A percentile compares a stretch with the other conserved stretches of the same genome.
phyloP scores from a whole-genome alignment of 2,888 invertebrate genomes.

The Byasa hedistus region DNA sequence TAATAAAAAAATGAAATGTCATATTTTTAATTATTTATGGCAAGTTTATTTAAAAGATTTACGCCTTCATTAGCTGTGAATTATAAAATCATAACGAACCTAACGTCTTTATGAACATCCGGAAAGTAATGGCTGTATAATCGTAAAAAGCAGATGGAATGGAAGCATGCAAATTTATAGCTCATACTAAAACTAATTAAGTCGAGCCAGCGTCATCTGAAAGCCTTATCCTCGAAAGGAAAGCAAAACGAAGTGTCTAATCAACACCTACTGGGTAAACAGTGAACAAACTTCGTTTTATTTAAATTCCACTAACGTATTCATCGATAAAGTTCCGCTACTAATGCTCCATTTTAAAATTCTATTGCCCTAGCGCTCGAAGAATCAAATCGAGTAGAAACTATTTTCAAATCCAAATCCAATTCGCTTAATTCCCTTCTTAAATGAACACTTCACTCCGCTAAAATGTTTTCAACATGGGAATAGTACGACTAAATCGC shows the following conservation, averaged over 20 bases:
- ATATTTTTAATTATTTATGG: background rate
- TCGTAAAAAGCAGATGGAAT: slow-evolving; percentile 7
- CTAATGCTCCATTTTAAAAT: slow-evolving; percentile 31
- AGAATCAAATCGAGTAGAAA: slow-evolving; percentile 22
- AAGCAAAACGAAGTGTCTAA: slow-evolving; percentile 12
- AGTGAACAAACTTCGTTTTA: slow-evolving; percentile 22
- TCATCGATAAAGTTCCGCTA: slow-evolving; percentile 27
- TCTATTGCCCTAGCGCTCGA: slow-evolving; percentile 21
- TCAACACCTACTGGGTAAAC: slow-evolving; percentile 7
- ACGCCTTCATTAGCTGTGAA: background rate
- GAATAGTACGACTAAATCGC: too few species aligned
- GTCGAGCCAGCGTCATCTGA: background rate
- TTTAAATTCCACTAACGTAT: slow-evolving; percentile 29
- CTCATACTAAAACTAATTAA: slow-evolving; percentile 8
- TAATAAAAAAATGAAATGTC: background rate
- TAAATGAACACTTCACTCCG: background rate
- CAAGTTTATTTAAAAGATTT: background rate
- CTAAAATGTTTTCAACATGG: background rate
- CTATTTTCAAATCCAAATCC: slow-evolving; percentile 2
- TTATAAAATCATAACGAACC: background rate
- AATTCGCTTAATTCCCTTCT: slow-evolving; percentile 1
- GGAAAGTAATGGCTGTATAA: background rate
- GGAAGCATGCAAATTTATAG: slow-evolving; percentile 7
- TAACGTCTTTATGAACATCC: background rate
- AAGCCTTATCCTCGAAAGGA: slow-evolving; percentile 12